phyloP scores from a whole-genome alignment of 2,113 vertebrate genomes.

The Dicaeum eximium region DNA sequence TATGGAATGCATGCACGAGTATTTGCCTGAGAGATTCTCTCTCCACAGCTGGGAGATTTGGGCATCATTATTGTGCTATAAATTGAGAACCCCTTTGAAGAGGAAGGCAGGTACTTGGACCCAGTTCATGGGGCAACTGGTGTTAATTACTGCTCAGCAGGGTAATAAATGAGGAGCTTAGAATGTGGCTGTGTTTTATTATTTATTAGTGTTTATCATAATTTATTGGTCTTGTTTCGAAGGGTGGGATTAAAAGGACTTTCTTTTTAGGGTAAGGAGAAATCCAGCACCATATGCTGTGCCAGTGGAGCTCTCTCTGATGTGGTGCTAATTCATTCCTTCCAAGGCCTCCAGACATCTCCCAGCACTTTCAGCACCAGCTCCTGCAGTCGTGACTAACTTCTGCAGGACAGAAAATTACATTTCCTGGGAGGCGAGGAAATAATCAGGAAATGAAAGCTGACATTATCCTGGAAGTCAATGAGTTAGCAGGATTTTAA shows the following conservation, averaged over 20 bases:
- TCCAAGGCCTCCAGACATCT: not conserved
- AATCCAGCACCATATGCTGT: constrained; percentile 8
- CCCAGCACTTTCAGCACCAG: not conserved
- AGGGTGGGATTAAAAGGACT: not conserved
- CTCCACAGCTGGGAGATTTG: not conserved
- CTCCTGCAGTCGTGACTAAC: constrained; percentile 17
- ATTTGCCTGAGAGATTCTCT: not conserved
- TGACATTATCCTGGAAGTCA: not conserved
- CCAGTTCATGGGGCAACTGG: not conserved
- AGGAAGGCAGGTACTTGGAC: not conserved
- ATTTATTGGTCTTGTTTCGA: not conserved
- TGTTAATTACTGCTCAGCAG: not conserved
- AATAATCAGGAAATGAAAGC: not conserved
- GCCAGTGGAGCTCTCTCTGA: not conserved
- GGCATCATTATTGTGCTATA: not conserved
- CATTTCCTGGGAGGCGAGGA: not conserved
- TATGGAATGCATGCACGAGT: not conserved
- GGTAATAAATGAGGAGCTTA: not conserved
- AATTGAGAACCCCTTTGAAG: not conserved
- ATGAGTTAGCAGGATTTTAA: not conserved
- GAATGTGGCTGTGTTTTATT: not conserved
- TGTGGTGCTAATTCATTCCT: not conserved
- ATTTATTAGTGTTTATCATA: not conserved
- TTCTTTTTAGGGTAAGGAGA: not conserved
- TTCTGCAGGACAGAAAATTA: constrained; percentile 23